These are phyloP conservation scores for Bombylius major DNA, from an alignment of 2,888 invertebrate genomes.

Conservation along the genomic window DNA sequence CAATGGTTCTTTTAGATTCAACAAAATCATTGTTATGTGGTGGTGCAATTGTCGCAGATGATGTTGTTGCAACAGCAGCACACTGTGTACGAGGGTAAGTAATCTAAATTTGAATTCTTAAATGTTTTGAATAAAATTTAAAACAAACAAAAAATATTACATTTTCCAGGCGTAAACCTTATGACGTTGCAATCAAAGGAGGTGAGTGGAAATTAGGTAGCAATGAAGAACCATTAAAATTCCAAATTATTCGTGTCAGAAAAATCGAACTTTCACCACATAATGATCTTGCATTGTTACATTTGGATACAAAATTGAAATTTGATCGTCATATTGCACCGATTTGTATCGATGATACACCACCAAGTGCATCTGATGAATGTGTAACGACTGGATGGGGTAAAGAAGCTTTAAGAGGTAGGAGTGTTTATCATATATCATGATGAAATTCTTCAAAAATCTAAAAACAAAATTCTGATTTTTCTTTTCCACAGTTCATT, in stretches of 20 bases:
- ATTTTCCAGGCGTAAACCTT: conserved; percentile 42
- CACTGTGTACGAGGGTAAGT: conserved; percentile 63
- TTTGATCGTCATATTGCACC: conserved; percentile 60
- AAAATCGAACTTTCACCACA: conserved; percentile 57
- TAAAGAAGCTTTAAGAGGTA: conserved; percentile 63
- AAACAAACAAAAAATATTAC: neutral
- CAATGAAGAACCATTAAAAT: conserved; percentile 65
- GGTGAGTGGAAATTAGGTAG: conserved; percentile 77
- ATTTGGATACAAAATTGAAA: conserved; percentile 48
- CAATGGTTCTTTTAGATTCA: conserved; percentile 61
- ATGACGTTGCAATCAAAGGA: conserved; percentile 60
- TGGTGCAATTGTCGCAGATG: conserved; percentile 61
- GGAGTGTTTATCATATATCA: conserved; percentile 22
- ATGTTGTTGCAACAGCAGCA: conserved; percentile 66
- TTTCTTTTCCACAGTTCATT: conserved; percentile 46
- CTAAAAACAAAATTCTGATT: neutral
- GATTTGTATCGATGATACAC: conserved; percentile 56
- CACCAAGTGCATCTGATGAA: conserved; percentile 40
- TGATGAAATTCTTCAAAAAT: neutral
- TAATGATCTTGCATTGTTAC: conserved; percentile 60
- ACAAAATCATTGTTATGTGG: conserved; percentile 64
- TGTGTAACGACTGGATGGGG: conserved; percentile 79
- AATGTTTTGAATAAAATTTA: no score
- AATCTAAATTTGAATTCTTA: neutral
- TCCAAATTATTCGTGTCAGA: conserved; percentile 61